Base-by-base conservation (phyloP, 2,113 vertebrate genomes). In the Pseudorectes ferrugineus region DNA sequence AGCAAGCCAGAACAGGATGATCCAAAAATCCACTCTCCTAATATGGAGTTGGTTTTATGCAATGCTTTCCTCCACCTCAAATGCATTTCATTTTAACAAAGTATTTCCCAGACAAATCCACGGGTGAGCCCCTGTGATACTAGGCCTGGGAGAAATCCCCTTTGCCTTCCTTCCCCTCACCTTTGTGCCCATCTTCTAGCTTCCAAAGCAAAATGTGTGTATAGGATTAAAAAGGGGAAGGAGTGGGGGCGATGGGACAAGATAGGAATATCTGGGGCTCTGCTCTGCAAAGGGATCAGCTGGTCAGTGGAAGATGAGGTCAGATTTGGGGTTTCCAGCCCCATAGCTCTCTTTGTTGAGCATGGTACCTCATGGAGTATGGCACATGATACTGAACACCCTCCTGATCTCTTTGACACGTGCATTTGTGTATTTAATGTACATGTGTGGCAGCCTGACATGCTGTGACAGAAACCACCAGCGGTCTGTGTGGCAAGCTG, bases 201-300 rank as follows among this genome's bases (percentile, higher is more conserved):
- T 89, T 83, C 24, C 28, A 63, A 67, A 82, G 63, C 23, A 62
- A 82, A 93, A 79, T 49, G 26, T 25, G 5, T 61, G 45, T 61
- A 18, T 42, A 35, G 42, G 25, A 82, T 45, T 70, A 68, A 68
- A 78, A 52, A 2, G 2, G 9, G 26, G 33, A 22, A 51, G n/a
- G 12, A 13, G 21, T 31, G 2, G 9, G 19, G 6, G 2, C 0
- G 0, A 24, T 9, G 5, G 35, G 6, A 8, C 12, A 68, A 40
- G 9, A 49, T 9, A 33, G 57, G 48, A 83, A 14, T 48, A 33
- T 17, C 40, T 49, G 54, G 5, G n/a, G 24, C 29, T 79, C 40
- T 57, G 51, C 35, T 45, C 35, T 35, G 29, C 38, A 73, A 63
- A 76, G 14, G 6, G 23, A 42, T 77, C 40, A 75, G 23, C 14